Conservation (phyloP, 1,140 invertebrate species). For the Drosophila sp. region DNA sequence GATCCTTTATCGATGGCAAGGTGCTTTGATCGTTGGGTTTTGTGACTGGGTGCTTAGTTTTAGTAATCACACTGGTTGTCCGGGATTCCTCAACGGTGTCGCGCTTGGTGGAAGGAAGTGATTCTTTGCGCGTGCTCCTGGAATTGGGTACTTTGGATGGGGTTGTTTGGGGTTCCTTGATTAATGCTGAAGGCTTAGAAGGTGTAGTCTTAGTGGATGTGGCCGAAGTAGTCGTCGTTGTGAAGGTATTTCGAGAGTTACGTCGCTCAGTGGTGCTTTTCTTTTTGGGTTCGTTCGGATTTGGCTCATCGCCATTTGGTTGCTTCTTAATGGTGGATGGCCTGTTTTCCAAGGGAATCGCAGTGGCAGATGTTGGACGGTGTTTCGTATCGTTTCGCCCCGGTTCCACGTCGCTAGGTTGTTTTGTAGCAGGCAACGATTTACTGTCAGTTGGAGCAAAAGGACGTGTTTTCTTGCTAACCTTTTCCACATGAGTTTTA, state of each 20-base stretch:
- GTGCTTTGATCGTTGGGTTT: conserved; percentile 42
- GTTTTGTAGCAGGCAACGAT: conserved; percentile 3
- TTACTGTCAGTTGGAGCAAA: not conserved
- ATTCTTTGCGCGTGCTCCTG: conserved; percentile 62
- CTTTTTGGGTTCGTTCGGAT: conserved; percentile 34
- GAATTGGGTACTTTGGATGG: conserved; percentile 21
- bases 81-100: conserved; percentile 58
- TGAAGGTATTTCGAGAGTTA: conserved; percentile 45
- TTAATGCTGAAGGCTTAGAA: not conserved
- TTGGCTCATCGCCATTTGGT: conserved; percentile 23
- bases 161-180: conserved; percentile 7
- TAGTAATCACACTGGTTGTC: conserved; percentile 33
- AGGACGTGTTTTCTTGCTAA: conserved; percentile 14
- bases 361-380: not conserved
- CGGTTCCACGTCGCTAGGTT: not conserved
- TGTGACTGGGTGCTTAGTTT: conserved; percentile 19
- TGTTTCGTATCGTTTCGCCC: not conserved
- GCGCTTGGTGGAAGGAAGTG: conserved; percentile 41
- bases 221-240: conserved; percentile 47
- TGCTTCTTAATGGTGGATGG: not conserved
- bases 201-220: conserved; percentile 29
- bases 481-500: conserved; percentile 49
- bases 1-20: conserved; percentile 63
- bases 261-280: conserved; percentile 10
- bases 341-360: not conserved